Conservation (phyloP, 2,113 vertebrate species). For the Psittacara wagleri region DNA sequence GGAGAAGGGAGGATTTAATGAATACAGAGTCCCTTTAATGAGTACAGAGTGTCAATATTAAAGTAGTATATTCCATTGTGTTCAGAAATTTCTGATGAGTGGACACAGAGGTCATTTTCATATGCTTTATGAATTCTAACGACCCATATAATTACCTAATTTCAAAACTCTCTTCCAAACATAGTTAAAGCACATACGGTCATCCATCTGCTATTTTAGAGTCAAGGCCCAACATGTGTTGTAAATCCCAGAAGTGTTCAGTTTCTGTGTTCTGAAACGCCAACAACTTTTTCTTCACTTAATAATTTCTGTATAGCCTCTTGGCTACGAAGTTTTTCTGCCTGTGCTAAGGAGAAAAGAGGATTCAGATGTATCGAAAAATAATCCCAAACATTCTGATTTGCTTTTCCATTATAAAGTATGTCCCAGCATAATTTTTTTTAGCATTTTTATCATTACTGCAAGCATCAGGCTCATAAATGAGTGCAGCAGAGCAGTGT, state of each 20-base stretch:
- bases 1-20: not conserved
- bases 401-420: not conserved
- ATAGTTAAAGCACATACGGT: not conserved
- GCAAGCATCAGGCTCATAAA: not conserved
- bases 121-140: conserved; percentile 21
- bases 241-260: not conserved
- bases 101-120: conserved; percentile 20
- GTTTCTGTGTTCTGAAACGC: conserved; percentile 28
- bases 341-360: not conserved
- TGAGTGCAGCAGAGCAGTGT: not conserved
- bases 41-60: not conserved
- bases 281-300: not conserved
- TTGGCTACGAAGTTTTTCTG: not conserved
- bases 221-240: not conserved
- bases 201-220: not conserved
- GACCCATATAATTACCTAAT: not conserved
- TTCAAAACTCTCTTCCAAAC: not conserved
- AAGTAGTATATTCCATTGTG: not conserved
- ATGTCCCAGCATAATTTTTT: not conserved
- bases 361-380: not conserved
- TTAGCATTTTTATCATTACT: not conserved
- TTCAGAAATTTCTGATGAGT: conserved; percentile 3
- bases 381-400: not conserved
- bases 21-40: not conserved
- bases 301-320: not conserved